Base-by-base conservation (phyloP, 2,797 vertebrate genomes). In the Antrozous pallidus region DNA sequence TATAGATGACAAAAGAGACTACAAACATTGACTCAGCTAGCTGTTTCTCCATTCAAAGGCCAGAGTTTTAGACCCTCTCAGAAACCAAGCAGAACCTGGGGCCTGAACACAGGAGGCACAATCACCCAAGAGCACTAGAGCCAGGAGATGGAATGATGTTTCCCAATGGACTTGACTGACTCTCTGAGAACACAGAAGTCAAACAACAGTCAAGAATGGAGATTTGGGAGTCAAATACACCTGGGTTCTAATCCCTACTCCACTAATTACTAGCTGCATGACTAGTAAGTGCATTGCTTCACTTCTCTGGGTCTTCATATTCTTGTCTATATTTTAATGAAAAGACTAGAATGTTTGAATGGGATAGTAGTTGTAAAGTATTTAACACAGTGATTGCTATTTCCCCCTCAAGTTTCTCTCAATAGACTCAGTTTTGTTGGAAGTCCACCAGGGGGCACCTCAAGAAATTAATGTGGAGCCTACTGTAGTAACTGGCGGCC, bases 401-500 rank as follows among this genome's bases (percentile, higher is more conserved):
- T 95, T 93, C 96, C 90, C 85, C 88, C 56, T 73, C 12, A 86
- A 26, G 8, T 94, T 90, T 87, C 20, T 31, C 33, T 94, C 74
- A 77, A 31, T n/a, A 56, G 5, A 69, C 24, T 90, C 33, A 87
- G 82, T 74, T 92, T 42, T 78, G 10, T 12, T 75, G 69, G 45
- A 83, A 93, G 33, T 58, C 16, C 77, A 97, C 96, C 79, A 96
- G 95, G 93, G 91, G 96, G 91, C 93, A 91, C 87, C 67, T 94
- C 88, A 86, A 89, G 42, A 96, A 95, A 82, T 94, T 96, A 75
- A 91, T 93, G 85, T 96, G n/a, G n/a, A 79, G 40, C 3, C 26
- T 69, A 71, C 36, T 82, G 8, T 56, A 75, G 36, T 47, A 94
- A 86, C 31, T 92, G 65, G 47, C 36, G n/a, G n/a, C 77, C 42